Percentiles rank a stretch among this genome's conserved stretches.
These are phyloP conservation scores for Hemibagrus guttatus DNA, from an alignment of 2,797 vertebrate genomes.

Conservation along the genomic window DNA sequence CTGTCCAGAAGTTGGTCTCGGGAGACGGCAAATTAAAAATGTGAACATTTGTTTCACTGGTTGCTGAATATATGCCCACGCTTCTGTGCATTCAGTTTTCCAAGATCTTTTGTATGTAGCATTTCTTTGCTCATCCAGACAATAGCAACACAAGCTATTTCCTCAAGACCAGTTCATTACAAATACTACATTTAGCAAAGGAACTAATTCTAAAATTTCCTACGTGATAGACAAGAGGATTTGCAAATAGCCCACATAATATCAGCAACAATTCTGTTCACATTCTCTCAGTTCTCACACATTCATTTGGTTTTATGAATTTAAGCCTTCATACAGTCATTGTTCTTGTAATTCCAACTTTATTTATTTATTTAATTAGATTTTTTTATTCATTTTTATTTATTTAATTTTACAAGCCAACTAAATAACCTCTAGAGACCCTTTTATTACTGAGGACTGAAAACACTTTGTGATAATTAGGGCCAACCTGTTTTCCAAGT, in stretches of 20 bases:
- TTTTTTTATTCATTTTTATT: not conserved
- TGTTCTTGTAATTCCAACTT: not conserved
- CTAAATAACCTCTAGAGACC: not conserved
- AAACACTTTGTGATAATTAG: constrained; percentile 11
- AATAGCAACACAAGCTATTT: not conserved
- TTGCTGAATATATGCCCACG: constrained; percentile 28
- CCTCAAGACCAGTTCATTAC: not conserved
- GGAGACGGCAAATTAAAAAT: constrained; percentile 24
- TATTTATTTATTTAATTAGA: not conserved
- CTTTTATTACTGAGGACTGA: not conserved
- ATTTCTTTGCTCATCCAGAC: not conserved
- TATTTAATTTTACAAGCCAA: not conserved
- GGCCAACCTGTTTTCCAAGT: constrained; percentile 14
- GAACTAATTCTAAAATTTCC: not conserved
- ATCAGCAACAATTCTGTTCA: not conserved
- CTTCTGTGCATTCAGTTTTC: constrained; percentile 19
- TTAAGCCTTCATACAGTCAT: not conserved
- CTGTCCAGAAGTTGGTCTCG: constrained; percentile 25
- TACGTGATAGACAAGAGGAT: not conserved
- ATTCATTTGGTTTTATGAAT: not conserved
- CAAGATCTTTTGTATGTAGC: not conserved
- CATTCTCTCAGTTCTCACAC: not conserved
- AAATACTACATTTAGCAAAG: not conserved
- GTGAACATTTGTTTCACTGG: constrained; percentile 16
- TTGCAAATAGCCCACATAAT: not conserved